These are phyloP conservation scores for Scolanthus callimorphus DNA, from an alignment of 92 coral and sea anemone species.

Conservation along the genomic window DNA sequence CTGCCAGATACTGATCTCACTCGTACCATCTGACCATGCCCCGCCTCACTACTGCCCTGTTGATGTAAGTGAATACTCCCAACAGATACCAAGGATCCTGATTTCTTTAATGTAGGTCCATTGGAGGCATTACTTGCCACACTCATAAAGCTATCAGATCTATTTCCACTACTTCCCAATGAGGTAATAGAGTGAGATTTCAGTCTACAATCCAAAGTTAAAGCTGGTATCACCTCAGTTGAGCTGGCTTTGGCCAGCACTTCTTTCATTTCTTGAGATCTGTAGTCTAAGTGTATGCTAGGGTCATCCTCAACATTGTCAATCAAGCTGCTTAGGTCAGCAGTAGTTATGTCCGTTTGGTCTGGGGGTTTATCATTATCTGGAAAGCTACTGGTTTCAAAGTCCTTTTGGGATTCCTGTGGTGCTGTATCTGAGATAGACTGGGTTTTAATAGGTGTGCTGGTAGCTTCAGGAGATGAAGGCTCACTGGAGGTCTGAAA, in stretches of 20 bases:
- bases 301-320: constrained; percentile 36
- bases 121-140: constrained; percentile 79
- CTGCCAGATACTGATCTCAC: constrained; percentile 77
- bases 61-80: constrained; percentile 54
- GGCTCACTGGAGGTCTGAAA: too few relatives aligned
- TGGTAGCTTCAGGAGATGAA: too few relatives aligned
- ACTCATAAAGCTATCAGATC: constrained; percentile 78
- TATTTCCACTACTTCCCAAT: constrained; percentile 68
- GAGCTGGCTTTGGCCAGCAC: constrained; percentile 85
- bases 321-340: not conserved
- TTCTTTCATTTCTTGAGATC: constrained; percentile 90
- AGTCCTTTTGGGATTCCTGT: too few relatives aligned
- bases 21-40: constrained; percentile 41
- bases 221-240: constrained; percentile 82
- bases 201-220: constrained; percentile 63
- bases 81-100: constrained; percentile 81
- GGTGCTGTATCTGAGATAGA: too few relatives aligned
- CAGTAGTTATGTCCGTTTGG: constrained; percentile 5
- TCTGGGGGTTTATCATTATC: too few relatives aligned
- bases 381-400: too few relatives aligned
- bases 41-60: constrained; percentile 27
- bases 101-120: constrained; percentile 60
- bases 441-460: too few relatives aligned
- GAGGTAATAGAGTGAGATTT: constrained; percentile 90
- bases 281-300: constrained; percentile 78